Base-by-base conservation (phyloP, 2,113 vertebrate genomes). In the Zapus hudsonius region DNA sequence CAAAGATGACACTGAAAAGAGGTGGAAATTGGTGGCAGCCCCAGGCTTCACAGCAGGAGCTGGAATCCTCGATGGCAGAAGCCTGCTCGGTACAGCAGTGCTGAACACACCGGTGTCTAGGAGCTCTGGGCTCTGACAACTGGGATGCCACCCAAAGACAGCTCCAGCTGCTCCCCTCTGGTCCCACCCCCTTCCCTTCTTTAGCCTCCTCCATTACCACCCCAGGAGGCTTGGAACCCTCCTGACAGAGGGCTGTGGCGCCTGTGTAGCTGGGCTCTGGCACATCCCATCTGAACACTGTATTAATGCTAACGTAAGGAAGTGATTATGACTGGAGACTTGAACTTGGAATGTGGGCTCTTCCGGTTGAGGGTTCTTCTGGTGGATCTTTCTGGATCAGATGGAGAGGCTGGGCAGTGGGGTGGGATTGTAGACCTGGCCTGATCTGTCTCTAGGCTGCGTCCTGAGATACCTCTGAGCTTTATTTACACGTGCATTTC, bases 1-100 rank as follows among this genome's bases (percentile, higher is more conserved):
- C 92, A 89, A 95, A 96, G 95, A 97, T 23, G 89, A 96, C 84
- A 87, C 94, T 84, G 95, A 92, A 95, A 94, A 96, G 87, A 96
- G 94, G 96, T 84, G 82, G 97, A 92, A 97, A 93, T 94, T 76
- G 94, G 94, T 92, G 92, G 0, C 42, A 75, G 73, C 83, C 36
- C 93, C 82, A 84, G 82, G 91, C 96, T 97, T 97, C 91, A 83
- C 44, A 83, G 91, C 92, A 87, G 72, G 95, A 96, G 92, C 96
- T 90, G 74, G 90, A 97, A 94, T 84, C 78, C 52, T 74, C 96
- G 94, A 92, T 94, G 89, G 93, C 96, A 97, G 97, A 63, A 91
- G 87, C 96, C 94, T 95, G 94, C 96, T 92, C 95, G 95, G 87
- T 61, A 79, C 95, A 97, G 94, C 19, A 82, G 95, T 95, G 91